Evolutionary conservation across 2,113 vertebrate genomes (phyloP).

Genomic region (Erpornis zantholeuca): DNA sequence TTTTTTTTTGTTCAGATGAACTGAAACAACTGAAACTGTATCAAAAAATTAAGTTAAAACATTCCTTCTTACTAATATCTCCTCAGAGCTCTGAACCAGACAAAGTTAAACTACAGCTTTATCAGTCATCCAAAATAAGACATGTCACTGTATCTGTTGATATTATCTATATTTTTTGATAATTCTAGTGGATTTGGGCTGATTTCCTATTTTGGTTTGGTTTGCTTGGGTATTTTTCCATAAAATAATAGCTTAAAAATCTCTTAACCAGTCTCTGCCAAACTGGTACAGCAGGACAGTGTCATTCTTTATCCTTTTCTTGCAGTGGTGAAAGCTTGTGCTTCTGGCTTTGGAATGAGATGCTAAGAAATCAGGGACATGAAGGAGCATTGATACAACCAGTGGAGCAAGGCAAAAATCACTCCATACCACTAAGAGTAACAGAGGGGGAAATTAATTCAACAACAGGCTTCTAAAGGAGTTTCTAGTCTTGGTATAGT

Average conservation of each 20-base stretch:
- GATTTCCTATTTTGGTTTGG: not conserved
- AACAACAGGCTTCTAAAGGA: not conserved
- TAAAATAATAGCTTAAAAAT: not conserved
- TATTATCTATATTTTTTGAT: not conserved
- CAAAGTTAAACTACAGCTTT: not conserved
- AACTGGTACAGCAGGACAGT: accelerated
- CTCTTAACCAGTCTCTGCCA: no score
- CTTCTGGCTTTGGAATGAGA: not conserved
- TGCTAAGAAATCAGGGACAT: not conserved
- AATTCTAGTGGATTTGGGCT: not conserved
- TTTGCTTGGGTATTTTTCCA: not conserved
- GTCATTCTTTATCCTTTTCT: not conserved
- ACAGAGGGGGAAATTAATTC: not conserved
- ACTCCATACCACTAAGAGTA: not conserved
- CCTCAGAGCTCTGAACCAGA: not conserved
- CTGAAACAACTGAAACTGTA: not conserved
- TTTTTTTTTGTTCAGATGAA: not conserved
- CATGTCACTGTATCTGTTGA: not conserved
- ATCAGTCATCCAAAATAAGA: not conserved
- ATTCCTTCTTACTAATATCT: not conserved
- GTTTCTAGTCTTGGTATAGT: not conserved
- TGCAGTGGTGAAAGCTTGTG: not conserved
- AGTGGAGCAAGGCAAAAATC: not conserved
- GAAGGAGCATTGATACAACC: not conserved
- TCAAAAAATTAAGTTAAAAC: not conserved